Conservation (phyloP, 2,113 vertebrate genomes). For the Brienomyrus brachyistius region DNA sequence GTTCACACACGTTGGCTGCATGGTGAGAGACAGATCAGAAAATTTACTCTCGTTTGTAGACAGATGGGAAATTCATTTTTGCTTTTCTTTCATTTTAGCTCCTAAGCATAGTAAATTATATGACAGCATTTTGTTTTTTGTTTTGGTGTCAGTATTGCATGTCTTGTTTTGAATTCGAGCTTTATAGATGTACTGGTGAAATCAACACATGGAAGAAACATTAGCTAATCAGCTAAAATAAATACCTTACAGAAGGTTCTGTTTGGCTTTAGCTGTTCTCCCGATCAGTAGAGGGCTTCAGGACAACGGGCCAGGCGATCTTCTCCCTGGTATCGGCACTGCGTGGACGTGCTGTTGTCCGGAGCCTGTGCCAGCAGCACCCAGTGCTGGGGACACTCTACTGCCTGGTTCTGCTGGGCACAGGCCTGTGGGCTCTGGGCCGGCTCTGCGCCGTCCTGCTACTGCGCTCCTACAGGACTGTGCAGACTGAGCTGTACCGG, state of each 20-base stretch:
- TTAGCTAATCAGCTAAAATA: not conserved
- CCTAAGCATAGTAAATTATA: not conserved
- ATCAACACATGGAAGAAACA: not conserved
- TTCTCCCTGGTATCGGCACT: constrained; percentile 45
- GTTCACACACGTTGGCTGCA: constrained; percentile 51
- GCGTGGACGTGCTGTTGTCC: constrained; percentile 36
- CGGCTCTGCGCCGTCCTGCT: constrained; percentile 54
- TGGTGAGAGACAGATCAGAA: constrained; percentile 42
- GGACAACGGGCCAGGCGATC: constrained; percentile 31
- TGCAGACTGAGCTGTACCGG: constrained; percentile 49
- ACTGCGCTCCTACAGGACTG: constrained; percentile 44
- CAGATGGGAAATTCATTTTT: no score
- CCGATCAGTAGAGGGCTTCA: constrained; percentile 51
- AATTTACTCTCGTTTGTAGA: not conserved
- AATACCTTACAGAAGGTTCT: not conserved
- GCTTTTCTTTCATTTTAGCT: not conserved
- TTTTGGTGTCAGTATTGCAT: not conserved
- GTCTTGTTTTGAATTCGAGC: not conserved
- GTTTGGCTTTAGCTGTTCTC: constrained; percentile 54
- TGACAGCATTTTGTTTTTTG: not conserved
- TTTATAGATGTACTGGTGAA: not conserved
- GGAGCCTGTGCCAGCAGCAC: constrained; percentile 39
- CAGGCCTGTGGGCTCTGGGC: constrained; percentile 47
- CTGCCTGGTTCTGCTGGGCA: constrained; percentile 40
- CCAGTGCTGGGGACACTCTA: constrained; percentile 51